Evolutionary conservation across 2,888 invertebrate genomes (phyloP).

Genomic region (Lycia hirtaria): DNA sequence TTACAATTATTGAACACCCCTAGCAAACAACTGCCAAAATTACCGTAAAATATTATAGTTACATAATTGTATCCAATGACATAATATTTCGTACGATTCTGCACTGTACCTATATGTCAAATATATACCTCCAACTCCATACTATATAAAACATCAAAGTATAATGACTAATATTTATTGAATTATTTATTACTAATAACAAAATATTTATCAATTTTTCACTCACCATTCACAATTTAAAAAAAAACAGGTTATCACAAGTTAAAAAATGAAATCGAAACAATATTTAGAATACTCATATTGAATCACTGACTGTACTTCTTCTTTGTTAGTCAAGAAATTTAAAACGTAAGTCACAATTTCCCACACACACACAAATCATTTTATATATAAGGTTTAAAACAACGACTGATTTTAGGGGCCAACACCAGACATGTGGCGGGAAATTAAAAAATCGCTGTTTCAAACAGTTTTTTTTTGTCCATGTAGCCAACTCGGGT

Average conservation of each 20-base stretch:
- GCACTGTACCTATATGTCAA: constrained; percentile 3
- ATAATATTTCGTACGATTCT: constrained; percentile 11
- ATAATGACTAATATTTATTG: background rate
- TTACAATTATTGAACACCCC: background rate
- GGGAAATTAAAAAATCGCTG: too few species aligned
- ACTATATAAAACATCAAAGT: constrained; percentile 3
- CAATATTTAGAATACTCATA: constrained; percentile 1
- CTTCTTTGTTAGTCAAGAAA: background rate
- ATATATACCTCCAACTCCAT: constrained; percentile 5
- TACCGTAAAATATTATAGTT: too few species aligned
- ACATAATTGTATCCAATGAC: background rate
- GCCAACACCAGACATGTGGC: too few species aligned
- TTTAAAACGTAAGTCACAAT: background rate
- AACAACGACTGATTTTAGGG: too few species aligned
- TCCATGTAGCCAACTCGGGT: too few species aligned
- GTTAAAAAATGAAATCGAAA: constrained; percentile 3
- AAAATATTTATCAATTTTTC: constrained; percentile 14
- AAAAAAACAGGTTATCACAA: constrained; percentile 19
- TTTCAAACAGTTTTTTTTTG: too few species aligned
- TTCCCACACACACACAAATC: background rate
- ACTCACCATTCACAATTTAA: too few species aligned
- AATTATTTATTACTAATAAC: background rate
- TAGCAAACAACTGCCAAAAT: background rate
- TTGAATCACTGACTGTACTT: constrained; percentile 21
- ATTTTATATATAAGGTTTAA: too few species aligned